Conservation (phyloP, 2,113 vertebrate genomes). For the Sylvilagus bachmani region DNA sequence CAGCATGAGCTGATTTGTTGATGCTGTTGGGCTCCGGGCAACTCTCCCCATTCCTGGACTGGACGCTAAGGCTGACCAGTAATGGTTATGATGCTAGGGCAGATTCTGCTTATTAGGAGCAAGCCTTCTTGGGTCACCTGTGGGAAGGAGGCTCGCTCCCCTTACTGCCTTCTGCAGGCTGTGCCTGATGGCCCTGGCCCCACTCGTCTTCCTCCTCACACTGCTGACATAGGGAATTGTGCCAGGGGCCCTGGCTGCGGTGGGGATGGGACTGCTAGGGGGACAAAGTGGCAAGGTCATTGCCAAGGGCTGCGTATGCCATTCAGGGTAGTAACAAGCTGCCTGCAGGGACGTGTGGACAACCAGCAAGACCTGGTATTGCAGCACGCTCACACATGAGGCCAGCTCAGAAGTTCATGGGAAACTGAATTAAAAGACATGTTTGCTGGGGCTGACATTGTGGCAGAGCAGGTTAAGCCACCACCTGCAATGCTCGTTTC, state of each 20-base stretch:
- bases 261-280: not conserved
- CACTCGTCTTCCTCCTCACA: not conserved
- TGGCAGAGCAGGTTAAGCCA: no score
- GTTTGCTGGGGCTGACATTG: no score
- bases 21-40: not conserved
- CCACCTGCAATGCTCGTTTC: no score
- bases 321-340: not conserved
- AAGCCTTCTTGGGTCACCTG: not conserved
- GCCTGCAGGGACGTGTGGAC: not conserved
- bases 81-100: not conserved
- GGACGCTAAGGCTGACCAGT: not conserved
- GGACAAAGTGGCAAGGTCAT: no score
- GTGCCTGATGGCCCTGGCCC: not conserved
- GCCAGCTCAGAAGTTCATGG: no score
- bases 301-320: accelerated
- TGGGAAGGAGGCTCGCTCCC: no score
- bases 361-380: no score
- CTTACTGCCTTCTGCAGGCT: not conserved
- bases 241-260: not conserved
- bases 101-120: not conserved
- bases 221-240: not conserved
- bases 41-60: not conserved
- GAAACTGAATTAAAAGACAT: no score
- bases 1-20: not conserved
- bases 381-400: no score